Evolutionary conservation across 2,797 vertebrate species (phyloP).

Genomic region (Lagorchestes hirsutus): DNA sequence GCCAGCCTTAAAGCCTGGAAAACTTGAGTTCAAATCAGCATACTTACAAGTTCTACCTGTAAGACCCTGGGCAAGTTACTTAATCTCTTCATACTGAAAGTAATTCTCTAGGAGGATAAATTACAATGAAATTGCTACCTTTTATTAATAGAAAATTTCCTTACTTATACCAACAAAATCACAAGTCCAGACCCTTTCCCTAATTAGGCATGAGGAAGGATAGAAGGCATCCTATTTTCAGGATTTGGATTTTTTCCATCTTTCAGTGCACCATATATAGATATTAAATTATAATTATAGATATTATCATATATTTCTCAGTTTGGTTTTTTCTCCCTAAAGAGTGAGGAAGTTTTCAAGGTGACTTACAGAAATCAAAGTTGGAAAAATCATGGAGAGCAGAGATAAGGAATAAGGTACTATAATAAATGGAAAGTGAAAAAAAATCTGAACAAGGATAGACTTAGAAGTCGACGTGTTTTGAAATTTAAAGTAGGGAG

Average conservation of each 20-base stretch:
- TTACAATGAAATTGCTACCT: neutral
- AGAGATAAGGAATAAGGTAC: neutral
- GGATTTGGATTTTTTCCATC: neutral
- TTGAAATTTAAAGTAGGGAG: neutral
- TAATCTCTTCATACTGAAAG: neutral
- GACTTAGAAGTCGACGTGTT: neutral
- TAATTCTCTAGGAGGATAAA: neutral
- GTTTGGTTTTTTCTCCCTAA: neutral
- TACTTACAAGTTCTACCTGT: neutral
- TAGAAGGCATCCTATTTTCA: neutral
- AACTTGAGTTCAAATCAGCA: neutral
- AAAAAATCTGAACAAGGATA: neutral
- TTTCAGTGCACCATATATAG: neutral
- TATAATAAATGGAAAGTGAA: neutral
- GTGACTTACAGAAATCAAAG: neutral
- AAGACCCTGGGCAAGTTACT: neutral
- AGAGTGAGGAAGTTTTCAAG: neutral
- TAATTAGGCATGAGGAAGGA: neutral
- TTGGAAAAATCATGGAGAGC: neutral
- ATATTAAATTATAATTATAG: neutral
- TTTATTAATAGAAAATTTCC: neutral
- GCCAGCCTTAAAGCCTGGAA: neutral
- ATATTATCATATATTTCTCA: neutral
- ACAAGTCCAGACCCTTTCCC: neutral
- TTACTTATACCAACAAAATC: neutral